Evolutionary conservation across 2,888 invertebrate species (phyloP).

Genomic region (Colostygia pectinataria): DNA sequence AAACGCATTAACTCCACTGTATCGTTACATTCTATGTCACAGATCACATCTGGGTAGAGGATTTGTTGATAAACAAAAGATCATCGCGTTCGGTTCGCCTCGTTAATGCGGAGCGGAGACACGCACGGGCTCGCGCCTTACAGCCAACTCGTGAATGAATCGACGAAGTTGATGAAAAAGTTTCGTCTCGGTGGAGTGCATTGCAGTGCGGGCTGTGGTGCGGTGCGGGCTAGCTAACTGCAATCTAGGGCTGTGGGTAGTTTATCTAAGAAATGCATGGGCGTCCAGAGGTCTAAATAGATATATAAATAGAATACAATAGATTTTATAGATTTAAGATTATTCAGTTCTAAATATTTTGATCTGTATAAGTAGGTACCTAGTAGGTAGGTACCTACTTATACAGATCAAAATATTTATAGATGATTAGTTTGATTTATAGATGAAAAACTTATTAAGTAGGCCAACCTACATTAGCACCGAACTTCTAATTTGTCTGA

Average conservation of each 20-base stretch:
- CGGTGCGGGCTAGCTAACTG: constrained; percentile 3
- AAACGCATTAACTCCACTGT: constrained; percentile 39
- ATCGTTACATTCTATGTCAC: constrained; percentile 47
- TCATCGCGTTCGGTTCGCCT: constrained; percentile 55
- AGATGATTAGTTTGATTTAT: no score
- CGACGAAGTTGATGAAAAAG: constrained; percentile 30
- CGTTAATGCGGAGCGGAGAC: constrained; percentile 41
- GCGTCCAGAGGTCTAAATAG: no score
- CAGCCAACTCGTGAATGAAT: constrained; percentile 63
- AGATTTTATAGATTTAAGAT: no score
- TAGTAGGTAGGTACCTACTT: no score
- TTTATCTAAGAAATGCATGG: no score
- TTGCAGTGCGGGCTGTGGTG: constrained; percentile 3
- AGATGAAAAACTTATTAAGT: no score
- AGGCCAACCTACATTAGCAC: no score
- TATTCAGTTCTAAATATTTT: no score
- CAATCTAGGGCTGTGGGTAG: constrained; percentile 14
- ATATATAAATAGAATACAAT: no score
- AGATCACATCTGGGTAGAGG: constrained; percentile 45
- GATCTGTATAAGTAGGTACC: no score
- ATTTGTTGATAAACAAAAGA: constrained; percentile 73
- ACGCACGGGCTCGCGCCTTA: constrained; percentile 46
- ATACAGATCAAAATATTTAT: no score
- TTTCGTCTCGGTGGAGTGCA: constrained; percentile 28
- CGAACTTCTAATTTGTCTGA: no score